A percentile compares a stretch with the other conserved stretches of the same genome.
phyloP scores from a whole-genome alignment of 2,888 invertebrate species.

The Malthinus flaveolus region DNA sequence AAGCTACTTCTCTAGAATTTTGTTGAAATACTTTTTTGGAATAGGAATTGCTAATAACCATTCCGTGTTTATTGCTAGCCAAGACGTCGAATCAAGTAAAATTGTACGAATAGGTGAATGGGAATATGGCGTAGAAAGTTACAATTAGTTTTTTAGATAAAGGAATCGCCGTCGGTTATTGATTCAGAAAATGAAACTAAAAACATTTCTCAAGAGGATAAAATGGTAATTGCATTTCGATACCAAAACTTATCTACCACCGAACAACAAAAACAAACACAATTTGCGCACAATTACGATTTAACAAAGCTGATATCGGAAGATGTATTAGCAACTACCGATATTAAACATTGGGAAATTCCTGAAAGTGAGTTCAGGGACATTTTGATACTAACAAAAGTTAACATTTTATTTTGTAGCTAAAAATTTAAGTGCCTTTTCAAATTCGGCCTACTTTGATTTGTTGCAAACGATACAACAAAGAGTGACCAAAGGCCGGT shows the following conservation, averaged over 20 bases:
- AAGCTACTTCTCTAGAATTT: slow-evolving; percentile 73
- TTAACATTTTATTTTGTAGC: too few relatives aligned
- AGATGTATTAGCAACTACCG: slow-evolving; percentile 60
- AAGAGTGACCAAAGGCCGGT: slow-evolving; percentile 55
- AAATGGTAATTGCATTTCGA: slow-evolving; percentile 89
- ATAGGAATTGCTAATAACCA: slow-evolving; percentile 82
- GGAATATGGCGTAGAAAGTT: neutral
- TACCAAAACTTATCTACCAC: slow-evolving; percentile 74
- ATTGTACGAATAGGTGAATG: slow-evolving; percentile 17
- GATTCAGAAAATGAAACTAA: slow-evolving; percentile 51
- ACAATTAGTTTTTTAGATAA: slow-evolving; percentile 53
- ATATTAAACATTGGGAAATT: slow-evolving; percentile 62
- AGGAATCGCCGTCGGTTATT: slow-evolving; percentile 63
- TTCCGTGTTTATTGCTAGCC: slow-evolving; percentile 71
- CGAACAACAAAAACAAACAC: slow-evolving; percentile 56
- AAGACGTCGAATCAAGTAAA: slow-evolving; percentile 68
- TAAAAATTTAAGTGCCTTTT: slow-evolving; percentile 10
- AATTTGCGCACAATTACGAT: slow-evolving; percentile 82
- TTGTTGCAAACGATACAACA: slow-evolving; percentile 57
- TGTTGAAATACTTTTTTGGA: slow-evolving; percentile 85
- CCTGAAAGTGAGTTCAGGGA: slow-evolving; percentile 39
- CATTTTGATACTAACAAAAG: neutral
- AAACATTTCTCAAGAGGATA: slow-evolving; percentile 52
- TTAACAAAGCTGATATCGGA: slow-evolving; percentile 72
- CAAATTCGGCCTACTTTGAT: slow-evolving; percentile 55